Conservation (phyloP, 2,888 invertebrate species). For the Escarpia spicata region DNA sequence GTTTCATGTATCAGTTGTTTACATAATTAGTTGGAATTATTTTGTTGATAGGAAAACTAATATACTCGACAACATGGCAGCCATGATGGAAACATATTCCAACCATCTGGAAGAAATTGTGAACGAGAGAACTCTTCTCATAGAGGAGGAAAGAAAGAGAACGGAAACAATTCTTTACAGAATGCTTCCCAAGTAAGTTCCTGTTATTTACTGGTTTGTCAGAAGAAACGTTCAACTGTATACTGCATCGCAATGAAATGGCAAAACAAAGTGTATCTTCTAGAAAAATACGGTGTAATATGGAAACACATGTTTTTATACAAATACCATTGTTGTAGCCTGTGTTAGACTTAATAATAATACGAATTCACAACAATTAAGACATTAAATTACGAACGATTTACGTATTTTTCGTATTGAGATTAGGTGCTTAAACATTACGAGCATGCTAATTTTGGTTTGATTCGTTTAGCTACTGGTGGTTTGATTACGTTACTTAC, state of each 20-base stretch:
- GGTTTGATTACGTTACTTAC: no score
- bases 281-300: not conserved
- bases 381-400: no score
- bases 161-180: constrained; percentile 56
- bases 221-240: not conserved
- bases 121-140: constrained; percentile 56
- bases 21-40: not conserved
- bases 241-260: not conserved
- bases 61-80: constrained; percentile 60
- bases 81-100: constrained; percentile 62
- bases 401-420: no score
- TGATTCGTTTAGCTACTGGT: no score
- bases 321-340: no score
- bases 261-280: not conserved
- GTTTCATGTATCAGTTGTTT: not conserved
- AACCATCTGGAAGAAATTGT: constrained; percentile 61
- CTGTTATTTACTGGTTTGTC: not conserved
- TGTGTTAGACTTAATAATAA: no score
- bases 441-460: no score
- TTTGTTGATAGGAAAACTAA: constrained; percentile 37
- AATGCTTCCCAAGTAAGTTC: constrained; percentile 45
- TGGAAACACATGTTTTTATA: not conserved
- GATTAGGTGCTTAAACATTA: no score
- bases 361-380: no score
- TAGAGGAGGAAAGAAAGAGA: constrained; percentile 59